These are phyloP conservation scores for Coregonus clupeaformis DNA, from an alignment of 2,113 vertebrate genomes.

Conservation along the genomic window DNA sequence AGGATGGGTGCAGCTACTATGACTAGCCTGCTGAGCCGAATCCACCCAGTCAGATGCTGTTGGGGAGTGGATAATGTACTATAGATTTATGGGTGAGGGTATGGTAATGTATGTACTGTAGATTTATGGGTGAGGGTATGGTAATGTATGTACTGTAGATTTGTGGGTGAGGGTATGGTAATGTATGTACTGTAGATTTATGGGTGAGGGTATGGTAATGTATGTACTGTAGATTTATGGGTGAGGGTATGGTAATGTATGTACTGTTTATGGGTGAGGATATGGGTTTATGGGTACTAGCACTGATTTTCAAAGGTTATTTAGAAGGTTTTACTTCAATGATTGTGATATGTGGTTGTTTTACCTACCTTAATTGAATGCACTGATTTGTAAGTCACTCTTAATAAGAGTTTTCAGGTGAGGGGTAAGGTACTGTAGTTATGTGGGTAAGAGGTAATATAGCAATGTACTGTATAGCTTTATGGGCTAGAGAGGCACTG, in stretches of 20 bases:
- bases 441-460: too few relatives aligned
- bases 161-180: slow-evolving; percentile 4
- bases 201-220: slow-evolving; percentile 12
- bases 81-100: slow-evolving; percentile 10
- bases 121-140: slow-evolving; percentile 7
- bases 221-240: not conserved
- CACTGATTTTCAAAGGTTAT: too few relatives aligned
- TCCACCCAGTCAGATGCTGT: slow-evolving; percentile 9
- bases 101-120: not conserved
- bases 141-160: not conserved
- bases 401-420: too few relatives aligned
- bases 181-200: slow-evolving; percentile 6
- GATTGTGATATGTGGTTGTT: too few relatives aligned
- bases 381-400: too few relatives aligned
- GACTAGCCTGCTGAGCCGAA: slow-evolving; percentile 19
- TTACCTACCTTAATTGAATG: too few relatives aligned
- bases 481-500: not conserved
- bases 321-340: too few relatives aligned
- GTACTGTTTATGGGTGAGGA: slow-evolving; percentile 2
- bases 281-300: too few relatives aligned
- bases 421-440: too few relatives aligned
- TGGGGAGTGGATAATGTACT: slow-evolving; percentile 1
- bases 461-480: too few relatives aligned
- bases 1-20: slow-evolving; percentile 3
- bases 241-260: slow-evolving; percentile 6